Base-by-base conservation (phyloP, 2,113 vertebrate species). In the Spea multiplicata region DNA sequence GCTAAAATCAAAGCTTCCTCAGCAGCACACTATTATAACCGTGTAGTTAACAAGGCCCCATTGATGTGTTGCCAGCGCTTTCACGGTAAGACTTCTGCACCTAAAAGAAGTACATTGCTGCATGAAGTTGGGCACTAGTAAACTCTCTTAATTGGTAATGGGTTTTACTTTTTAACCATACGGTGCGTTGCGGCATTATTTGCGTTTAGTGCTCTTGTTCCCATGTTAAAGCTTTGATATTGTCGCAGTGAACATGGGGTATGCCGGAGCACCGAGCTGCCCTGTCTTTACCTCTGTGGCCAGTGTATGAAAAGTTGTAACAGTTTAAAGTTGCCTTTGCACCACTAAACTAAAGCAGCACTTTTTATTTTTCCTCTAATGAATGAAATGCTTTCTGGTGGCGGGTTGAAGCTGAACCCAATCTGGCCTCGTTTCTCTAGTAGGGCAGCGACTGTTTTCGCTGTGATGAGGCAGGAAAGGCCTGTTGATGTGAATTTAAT, bases 121-220 rank as follows among this genome's bases (percentile, higher is more conserved):
- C 65, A 68, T 80, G 65, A 80, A 45, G 4, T 49, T 69, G 67
- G 55, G 69, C 59, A 30, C 13, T 78, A 71, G 30, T 78, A 45
- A 45, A 16, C 12, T 16, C 9, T 72, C 71, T 44, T 44, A 62
- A 47, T 55, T 80, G 3, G 44, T 53, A 30, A 67, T 44, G 5
- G 17, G 17, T 64, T 64, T 30, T 64, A 5, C 5, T 59, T 48
- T 55, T 30, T 30, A 30, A 30, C 6, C 16, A 3, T 66, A 30
- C 12, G 53, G 57, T 49, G 61, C 57, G 6, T 67, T 45, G 16
- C 73, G 10, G n/a, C 65, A 59, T 76, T 59, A 49, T 8, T 30
- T 59, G 10, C 30, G 2, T 59, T 13, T 49, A 65, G 69, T 66
- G 59, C 69, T 65, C 6, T 6, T 16, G 17, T 44, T 67, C 66